Percentiles rank a stretch among this genome's conserved stretches.
These are phyloP conservation scores for Kryptopterus vitreolus DNA, from an alignment of 2,797 vertebrate species.

Conservation along the genomic window DNA sequence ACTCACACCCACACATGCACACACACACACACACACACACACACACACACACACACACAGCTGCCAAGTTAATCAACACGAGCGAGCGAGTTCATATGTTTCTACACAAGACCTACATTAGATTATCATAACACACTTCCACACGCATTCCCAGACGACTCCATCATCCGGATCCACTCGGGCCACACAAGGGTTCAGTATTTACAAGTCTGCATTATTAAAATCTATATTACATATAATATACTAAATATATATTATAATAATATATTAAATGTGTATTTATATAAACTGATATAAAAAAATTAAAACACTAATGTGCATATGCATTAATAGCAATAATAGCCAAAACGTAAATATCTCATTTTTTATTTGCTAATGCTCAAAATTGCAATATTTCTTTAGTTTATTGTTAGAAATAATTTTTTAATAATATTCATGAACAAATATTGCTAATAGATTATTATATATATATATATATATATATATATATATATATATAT, in stretches of 20 bases:
- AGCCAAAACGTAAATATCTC: no score
- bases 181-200: background rate
- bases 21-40: background rate
- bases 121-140: background rate
- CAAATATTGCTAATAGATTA: no score
- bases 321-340: no score
- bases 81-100: background rate
- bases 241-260: no score
- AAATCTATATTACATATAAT: background rate
- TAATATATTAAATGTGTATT: no score
- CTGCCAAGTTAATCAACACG: no score
- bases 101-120: background rate
- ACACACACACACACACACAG: background rate
- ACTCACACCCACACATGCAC: constrained; percentile 13
- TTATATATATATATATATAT: no score
- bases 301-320: no score
- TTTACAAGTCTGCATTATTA: background rate
- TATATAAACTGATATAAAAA: no score
- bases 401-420: background rate
- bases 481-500: no score
- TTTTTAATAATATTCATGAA: no score
- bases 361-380: no score
- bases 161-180: background rate
- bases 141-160: background rate
- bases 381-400: background rate